phyloP scores from a whole-genome alignment of 1,140 invertebrate species.

The Probaryconus sp. region DNA sequence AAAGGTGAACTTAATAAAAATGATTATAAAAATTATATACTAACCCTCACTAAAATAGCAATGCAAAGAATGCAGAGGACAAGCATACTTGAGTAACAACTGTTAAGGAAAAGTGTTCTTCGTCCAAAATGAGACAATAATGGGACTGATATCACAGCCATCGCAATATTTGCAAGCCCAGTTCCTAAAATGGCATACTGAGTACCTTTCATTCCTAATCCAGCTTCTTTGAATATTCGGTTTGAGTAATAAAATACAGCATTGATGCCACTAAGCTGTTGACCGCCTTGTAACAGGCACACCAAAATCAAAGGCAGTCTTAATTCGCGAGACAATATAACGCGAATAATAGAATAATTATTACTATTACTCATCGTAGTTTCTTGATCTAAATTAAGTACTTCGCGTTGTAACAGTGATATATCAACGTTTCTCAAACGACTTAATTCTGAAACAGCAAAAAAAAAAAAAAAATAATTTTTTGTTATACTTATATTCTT shows the following conservation, averaged over 20 bases:
- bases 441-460: constrained; percentile 66
- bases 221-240: constrained; percentile 84
- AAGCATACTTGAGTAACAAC: constrained; percentile 77
- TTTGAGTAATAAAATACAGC: constrained; percentile 92
- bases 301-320: constrained; percentile 85
- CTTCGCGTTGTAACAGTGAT: constrained; percentile 67
- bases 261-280: constrained; percentile 85
- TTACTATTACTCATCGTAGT: constrained; percentile 65
- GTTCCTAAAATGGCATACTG: constrained; percentile 86
- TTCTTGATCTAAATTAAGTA: constrained; percentile 77
- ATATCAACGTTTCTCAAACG: constrained; percentile 68
- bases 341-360: constrained; percentile 79
- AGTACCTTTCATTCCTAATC: constrained; percentile 78
- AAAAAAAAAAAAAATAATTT: constrained; percentile 24
- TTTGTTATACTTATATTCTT: constrained; percentile 5
- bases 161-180: constrained; percentile 84
- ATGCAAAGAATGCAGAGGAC: constrained; percentile 80
- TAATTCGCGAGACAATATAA: constrained; percentile 79
- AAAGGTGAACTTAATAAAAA: no score
- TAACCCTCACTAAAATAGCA: constrained; percentile 81
- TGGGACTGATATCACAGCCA: constrained; percentile 82
- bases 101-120: constrained; percentile 80
- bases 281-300: constrained; percentile 86
- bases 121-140: constrained; percentile 81
- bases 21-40: constrained; percentile 62